Evolutionary conservation across 2,113 vertebrate species (phyloP), one percentile per base, ranked within the genome.

Genomic region (Hemichromis elongatus): DNA sequence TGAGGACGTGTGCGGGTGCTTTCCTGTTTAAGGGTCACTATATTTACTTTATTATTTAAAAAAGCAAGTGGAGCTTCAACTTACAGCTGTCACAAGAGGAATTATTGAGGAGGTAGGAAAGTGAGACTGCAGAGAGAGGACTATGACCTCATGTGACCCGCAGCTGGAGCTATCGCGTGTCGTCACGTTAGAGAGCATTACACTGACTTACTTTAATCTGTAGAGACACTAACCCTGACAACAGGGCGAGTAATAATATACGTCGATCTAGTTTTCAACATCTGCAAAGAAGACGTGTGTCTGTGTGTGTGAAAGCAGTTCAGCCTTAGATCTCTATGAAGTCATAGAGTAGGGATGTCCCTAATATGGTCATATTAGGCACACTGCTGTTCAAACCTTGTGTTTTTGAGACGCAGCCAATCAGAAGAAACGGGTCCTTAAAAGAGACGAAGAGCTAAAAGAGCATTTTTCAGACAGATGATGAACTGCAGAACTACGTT

Each of bases 241-340:
- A 45, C 8, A 70, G 37, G 0, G 16, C 0, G 10, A 33, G 28
- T 61, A 61, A 35, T 0, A 5, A 61, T n/a, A 21, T 7, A 26
- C 14, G 5, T 45, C 12, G 10, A 21, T 47, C 5, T 14, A 10
- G 26, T 21, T 47, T 24, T 47, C 21, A 47, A 24, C 5, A 18
- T n/a, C 8, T 52, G 47, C 6, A 52, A 9, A 16, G 3, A 52
- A 52, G 50, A 8, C n/a, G 7, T 50, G 6, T 45, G 26, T 80
- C 81, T 66, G 56, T 42, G 52, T 42, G 37, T 45, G n/a, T 11
- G 80, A 77, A 70, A 54, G 55, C 55, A 30, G 42, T 56, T 57
- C 55, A 33, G 33, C 11, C 33, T 66, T 2, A 37, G 37, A 45
- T 24, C 2, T 68, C 42, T 26, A 68, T 68, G 63, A 68, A 42